Conservation (phyloP, 2,113 vertebrate genomes). For the Rallus limicola region DNA sequence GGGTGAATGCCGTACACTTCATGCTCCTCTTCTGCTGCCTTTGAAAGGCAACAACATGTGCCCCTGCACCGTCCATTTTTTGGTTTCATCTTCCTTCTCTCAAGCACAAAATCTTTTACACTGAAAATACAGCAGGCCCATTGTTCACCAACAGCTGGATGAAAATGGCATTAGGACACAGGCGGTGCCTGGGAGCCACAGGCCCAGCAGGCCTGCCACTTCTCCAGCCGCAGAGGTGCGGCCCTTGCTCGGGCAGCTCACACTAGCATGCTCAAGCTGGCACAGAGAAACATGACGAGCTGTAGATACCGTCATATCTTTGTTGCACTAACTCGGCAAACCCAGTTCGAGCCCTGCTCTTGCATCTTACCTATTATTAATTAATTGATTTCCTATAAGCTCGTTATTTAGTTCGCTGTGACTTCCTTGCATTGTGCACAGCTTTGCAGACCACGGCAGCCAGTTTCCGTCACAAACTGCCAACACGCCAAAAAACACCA, state of each 20-base stretch:
- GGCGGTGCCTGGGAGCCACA: background rate
- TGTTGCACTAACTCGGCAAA: background rate
- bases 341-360: background rate
- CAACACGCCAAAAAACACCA: fast-evolving
- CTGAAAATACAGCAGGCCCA: background rate
- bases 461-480: background rate
- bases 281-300: background rate
- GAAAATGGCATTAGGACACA: fast-evolving
- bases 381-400: slow-evolving; percentile 27
- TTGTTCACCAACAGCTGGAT: background rate
- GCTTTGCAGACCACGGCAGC: background rate
- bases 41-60: background rate
- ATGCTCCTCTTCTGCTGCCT: background rate
- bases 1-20: fast-evolving
- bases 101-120: background rate
- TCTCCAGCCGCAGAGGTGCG: background rate
- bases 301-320: background rate
- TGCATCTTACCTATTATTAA: slow-evolving; percentile 28
- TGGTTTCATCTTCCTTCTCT: background rate
- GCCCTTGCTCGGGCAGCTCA: background rate
- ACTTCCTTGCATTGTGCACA: background rate
- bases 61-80: background rate
- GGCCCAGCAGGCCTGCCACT: background rate
- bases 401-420: background rate
- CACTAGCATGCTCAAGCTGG: fast-evolving